A percentile compares a stretch with the other conserved stretches of the same genome.
These are phyloP conservation scores for Stictocephala bisonia DNA, from an alignment of 2,888 invertebrate species.

Conservation along the genomic window DNA sequence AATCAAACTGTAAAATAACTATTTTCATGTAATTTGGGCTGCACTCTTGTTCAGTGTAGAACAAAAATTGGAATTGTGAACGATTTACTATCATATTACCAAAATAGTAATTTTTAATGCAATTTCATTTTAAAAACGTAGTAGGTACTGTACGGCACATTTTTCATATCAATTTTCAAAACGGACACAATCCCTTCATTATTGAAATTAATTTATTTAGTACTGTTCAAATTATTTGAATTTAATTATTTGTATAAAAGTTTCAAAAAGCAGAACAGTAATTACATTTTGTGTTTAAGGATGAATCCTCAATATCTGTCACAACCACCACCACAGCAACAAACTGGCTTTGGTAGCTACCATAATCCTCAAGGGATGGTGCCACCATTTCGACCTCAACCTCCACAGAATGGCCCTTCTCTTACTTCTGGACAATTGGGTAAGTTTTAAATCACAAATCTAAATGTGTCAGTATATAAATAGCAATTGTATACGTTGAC, in stretches of 20 bases:
- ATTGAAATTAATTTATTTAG: too few species aligned
- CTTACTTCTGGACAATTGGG: slow-evolving; percentile 63
- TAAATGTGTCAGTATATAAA: background rate
- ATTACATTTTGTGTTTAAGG: slow-evolving; percentile 55
- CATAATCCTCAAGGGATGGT: background rate
- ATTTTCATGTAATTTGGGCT: too few species aligned
- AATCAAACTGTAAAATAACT: too few species aligned
- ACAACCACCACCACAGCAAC: slow-evolving; percentile 57
- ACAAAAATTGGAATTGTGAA: too few species aligned
- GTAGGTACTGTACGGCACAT: background rate
- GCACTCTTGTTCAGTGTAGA: too few species aligned
- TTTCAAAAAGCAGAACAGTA: slow-evolving; percentile 28
- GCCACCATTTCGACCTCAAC: slow-evolving; percentile 50
- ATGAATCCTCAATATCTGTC: slow-evolving; percentile 70
- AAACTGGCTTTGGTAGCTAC: slow-evolving; percentile 16
- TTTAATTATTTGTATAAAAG: background rate
- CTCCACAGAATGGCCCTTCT: slow-evolving; percentile 38
- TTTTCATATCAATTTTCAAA: too few species aligned
- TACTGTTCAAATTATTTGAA: background rate
- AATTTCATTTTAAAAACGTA: slow-evolving; percentile 36
- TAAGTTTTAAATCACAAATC: slow-evolving; percentile 48
- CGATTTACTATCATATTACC: too few species aligned
- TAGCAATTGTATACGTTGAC: background rate
- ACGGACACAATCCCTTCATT: too few species aligned
- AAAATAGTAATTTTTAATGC: too few species aligned